These are phyloP conservation scores for Philopedon plagiatum DNA, from an alignment of 2,888 invertebrate species.

Conservation along the genomic window DNA sequence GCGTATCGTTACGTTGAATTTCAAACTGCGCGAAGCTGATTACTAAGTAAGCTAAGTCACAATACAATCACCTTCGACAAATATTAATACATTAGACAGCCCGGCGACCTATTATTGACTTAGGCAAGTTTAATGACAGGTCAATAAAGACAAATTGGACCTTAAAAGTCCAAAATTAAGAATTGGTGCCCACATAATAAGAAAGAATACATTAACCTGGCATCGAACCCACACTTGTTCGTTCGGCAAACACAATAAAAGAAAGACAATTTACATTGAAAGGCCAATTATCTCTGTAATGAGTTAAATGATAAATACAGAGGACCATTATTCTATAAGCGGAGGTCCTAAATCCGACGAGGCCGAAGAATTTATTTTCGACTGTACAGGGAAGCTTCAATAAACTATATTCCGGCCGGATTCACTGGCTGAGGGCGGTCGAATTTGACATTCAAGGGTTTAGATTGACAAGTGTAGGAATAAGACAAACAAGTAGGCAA, in stretches of 20 bases:
- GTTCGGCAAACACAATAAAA: slow-evolving; percentile 30
- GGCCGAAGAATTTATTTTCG: not conserved
- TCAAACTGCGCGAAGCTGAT: no score
- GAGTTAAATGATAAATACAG: slow-evolving; percentile 21
- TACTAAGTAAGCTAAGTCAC: no score
- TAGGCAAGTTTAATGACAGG: not conserved
- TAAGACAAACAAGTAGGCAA: no score
- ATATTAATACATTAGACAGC: no score
- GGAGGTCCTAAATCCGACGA: not conserved
- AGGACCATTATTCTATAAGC: slow-evolving; percentile 27
- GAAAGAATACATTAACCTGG: slow-evolving; percentile 34
- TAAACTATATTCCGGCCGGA: no score
- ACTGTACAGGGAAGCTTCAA: no score
- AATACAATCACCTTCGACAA: no score
- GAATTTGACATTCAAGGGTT: no score
- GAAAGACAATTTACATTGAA: slow-evolving; percentile 33
- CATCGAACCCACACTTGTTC: slow-evolving; percentile 28
- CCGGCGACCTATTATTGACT: no score
- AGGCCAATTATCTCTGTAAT: slow-evolving; percentile 30
- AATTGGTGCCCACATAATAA: not conserved
- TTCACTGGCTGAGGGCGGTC: no score
- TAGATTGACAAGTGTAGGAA: no score
- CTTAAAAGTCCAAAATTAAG: not conserved
- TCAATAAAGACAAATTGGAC: not conserved
- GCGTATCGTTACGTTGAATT: no score